These are phyloP conservation scores for Desmodus rotundus DNA, from an alignment of 2,113 vertebrate genomes.

Conservation along the genomic window DNA sequence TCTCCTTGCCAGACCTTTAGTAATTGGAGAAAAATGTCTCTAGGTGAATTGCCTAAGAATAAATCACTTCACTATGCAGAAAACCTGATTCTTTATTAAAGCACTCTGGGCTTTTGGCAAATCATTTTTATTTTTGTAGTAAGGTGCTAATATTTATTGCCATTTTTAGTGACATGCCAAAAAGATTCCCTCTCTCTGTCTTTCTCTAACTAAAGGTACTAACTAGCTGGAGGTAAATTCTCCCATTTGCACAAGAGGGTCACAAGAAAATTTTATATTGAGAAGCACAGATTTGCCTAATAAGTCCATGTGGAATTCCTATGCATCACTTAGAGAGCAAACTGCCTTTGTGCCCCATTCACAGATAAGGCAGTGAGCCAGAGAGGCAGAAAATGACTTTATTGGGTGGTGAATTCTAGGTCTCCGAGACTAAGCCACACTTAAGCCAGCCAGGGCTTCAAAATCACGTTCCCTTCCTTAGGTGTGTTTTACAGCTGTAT, in stretches of 20 bases:
- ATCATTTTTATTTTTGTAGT: not conserved
- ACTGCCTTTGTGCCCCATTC: not conserved
- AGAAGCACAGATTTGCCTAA: not conserved
- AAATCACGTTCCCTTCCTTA: not conserved
- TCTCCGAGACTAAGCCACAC: not conserved
- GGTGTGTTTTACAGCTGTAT: not conserved
- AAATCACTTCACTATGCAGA: constrained; percentile 41
- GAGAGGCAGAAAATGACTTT: not conserved
- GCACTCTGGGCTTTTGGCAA: not conserved
- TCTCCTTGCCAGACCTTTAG: constrained; percentile 21
- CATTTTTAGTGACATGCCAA: not conserved
- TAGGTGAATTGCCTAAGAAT: constrained; percentile 50
- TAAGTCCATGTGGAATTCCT: not conserved
- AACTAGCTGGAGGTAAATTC: constrained; percentile 5
- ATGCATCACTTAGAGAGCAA: not conserved
- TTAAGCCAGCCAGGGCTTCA: not conserved
- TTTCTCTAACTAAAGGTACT: not conserved
- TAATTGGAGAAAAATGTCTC: constrained; percentile 42
- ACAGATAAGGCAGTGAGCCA: not conserved
- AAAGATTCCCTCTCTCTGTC: not conserved
- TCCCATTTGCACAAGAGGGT: not conserved
- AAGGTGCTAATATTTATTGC: constrained; percentile 5
- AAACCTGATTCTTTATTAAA: constrained; percentile 21
- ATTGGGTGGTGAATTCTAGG: not conserved
- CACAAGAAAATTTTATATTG: not conserved